phyloP scores from a whole-genome alignment of 1,140 invertebrate genomes.

The Drosophila nebulosa region DNA sequence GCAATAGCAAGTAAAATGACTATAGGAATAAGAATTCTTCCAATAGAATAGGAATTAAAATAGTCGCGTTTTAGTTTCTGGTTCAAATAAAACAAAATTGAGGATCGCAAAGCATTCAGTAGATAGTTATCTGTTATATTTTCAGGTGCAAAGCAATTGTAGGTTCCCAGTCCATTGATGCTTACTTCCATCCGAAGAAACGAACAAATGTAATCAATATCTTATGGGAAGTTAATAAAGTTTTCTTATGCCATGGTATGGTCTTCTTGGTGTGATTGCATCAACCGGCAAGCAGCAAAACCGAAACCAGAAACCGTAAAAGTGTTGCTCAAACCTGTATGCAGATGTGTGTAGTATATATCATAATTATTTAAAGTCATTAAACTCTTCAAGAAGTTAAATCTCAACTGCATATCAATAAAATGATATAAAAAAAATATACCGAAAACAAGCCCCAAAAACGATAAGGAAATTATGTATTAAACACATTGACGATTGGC shows the following conservation, averaged over 20 bases:
- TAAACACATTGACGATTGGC: constrained; percentile 66
- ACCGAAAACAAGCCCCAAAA: constrained; percentile 30
- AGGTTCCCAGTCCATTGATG: neutral
- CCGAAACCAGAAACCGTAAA: constrained; percentile 56
- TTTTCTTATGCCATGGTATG: constrained; percentile 9
- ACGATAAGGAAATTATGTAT: constrained; percentile 76
- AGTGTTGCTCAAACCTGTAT: constrained; percentile 41
- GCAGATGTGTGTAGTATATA: constrained; percentile 39
- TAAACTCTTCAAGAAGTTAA: constrained; percentile 69
- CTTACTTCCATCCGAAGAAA: neutral
- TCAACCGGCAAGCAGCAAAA: constrained; percentile 5
- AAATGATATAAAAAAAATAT: constrained; percentile 6
- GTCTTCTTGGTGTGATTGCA: constrained; percentile 39
- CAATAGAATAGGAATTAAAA: too few relatives aligned
- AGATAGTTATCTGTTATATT: too few relatives aligned
- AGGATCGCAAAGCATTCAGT: too few relatives aligned
- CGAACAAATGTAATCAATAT: constrained; percentile 54
- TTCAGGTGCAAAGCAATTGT: neutral
- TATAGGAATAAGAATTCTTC: too few relatives aligned
- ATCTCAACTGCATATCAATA: constrained; percentile 61
- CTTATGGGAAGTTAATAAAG: constrained; percentile 74
- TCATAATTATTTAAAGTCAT: constrained; percentile 76
- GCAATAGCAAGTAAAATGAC: too few relatives aligned
- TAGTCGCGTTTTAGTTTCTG: too few relatives aligned
- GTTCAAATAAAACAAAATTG: too few relatives aligned